These are phyloP conservation scores for Drosophila novamexicana DNA, from an alignment of 1,140 invertebrate species.

Conservation along the genomic window DNA sequence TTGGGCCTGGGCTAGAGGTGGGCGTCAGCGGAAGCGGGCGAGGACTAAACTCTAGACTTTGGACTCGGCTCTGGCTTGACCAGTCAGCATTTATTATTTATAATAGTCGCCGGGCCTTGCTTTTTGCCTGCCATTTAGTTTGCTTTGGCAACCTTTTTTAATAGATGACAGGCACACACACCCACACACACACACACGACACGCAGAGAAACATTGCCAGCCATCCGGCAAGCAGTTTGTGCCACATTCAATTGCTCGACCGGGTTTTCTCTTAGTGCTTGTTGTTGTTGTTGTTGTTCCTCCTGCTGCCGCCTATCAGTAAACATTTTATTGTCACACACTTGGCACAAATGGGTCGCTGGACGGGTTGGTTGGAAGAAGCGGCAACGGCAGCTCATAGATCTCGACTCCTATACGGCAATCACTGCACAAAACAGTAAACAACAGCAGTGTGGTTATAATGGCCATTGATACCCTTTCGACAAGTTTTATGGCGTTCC, in stretches of 20 bases:
- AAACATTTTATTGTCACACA: constrained; percentile 83
- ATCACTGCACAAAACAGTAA: constrained; percentile 77
- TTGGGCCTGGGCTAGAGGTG: constrained; percentile 16
- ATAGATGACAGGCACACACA: constrained; percentile 62
- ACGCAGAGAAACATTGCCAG: constrained; percentile 23
- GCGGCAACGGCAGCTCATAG: constrained; percentile 55
- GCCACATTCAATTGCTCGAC: constrained; percentile 76
- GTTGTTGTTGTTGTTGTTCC: constrained; percentile 6
- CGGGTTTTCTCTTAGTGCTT: constrained; percentile 33
- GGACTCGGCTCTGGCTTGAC: constrained; percentile 56
- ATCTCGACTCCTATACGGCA: constrained; percentile 69
- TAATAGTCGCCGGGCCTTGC: constrained; percentile 72
- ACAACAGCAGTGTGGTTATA: constrained; percentile 68
- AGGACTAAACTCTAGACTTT: constrained; percentile 13
- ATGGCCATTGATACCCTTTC: constrained; percentile 40
- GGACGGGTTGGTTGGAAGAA: constrained; percentile 14
- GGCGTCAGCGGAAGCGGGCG: background rate
- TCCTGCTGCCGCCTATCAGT: constrained; percentile 69
- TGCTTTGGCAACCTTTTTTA: constrained; percentile 74
- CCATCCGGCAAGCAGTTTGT: constrained; percentile 66
- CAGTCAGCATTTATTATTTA: constrained; percentile 83
- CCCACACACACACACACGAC: constrained; percentile 4
- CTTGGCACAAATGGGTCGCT: constrained; percentile 77
- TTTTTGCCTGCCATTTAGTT: constrained; percentile 66
- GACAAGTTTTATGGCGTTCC: constrained; percentile 25